These are phyloP conservation scores for Piprites chloris DNA, from an alignment of 2,113 vertebrate genomes.

Conservation along the genomic window DNA sequence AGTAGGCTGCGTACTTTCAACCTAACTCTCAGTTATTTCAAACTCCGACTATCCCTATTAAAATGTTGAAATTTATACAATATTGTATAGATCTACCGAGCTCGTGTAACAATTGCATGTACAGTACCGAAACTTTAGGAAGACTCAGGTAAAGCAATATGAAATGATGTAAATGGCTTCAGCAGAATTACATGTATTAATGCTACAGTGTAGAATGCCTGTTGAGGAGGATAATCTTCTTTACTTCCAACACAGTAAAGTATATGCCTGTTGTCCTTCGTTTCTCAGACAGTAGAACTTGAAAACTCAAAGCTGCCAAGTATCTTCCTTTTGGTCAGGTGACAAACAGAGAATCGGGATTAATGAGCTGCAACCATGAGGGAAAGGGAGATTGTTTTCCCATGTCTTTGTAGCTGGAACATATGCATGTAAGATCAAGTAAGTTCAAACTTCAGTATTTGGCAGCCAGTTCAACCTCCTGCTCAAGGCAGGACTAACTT, in stretches of 20 bases:
- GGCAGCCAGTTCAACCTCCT: not conserved
- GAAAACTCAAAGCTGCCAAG: not conserved
- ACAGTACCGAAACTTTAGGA: not conserved
- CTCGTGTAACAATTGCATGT: not conserved
- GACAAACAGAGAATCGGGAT: constrained; percentile 9
- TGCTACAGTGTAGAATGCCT: not conserved
- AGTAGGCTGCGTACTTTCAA: not conserved
- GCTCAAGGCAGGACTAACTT: not conserved
- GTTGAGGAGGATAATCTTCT: not conserved
- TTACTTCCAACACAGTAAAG: not conserved
- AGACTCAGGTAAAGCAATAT: not conserved
- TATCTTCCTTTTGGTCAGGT: not conserved
- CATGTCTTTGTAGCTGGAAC: not conserved
- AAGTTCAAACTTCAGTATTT: not conserved
- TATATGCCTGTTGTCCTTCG: not conserved
- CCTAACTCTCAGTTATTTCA: not conserved
- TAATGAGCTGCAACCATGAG: constrained; percentile 33
- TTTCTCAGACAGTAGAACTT: not conserved
- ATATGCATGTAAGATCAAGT: not conserved
- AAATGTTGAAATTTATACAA: not conserved
- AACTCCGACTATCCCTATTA: not conserved
- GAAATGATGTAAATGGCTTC: not conserved
- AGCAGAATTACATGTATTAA: not conserved
- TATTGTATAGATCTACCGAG: not conserved
- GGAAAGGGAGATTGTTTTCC: constrained; percentile 7